Conservation (phyloP, 1,140 invertebrate genomes). For the Eurosta solidaginis region DNA sequence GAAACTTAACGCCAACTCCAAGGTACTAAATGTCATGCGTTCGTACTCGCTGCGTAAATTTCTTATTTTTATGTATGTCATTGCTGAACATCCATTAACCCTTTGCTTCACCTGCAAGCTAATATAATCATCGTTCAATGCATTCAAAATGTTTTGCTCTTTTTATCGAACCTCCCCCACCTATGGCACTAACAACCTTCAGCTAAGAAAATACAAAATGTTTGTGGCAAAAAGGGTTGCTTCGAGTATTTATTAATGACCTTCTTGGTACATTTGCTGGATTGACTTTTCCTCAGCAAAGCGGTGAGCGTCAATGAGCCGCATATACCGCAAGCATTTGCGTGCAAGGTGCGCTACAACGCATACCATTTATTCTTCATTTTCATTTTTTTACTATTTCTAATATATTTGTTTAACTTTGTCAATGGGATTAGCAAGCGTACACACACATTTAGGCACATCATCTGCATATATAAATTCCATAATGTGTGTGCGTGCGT, state of each 20-base stretch:
- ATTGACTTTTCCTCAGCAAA: neutral
- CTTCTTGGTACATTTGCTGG: neutral
- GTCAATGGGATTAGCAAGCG: neutral
- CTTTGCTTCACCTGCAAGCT: neutral
- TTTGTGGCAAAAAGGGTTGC: conserved; percentile 4
- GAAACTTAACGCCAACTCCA: too few species aligned
- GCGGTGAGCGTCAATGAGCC: neutral
- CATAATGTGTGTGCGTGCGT: too few species aligned
- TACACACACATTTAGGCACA: neutral
- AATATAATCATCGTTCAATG: neutral
- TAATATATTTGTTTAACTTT: neutral
- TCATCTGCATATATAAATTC: neutral
- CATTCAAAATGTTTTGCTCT: neutral
- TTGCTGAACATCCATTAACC: neutral
- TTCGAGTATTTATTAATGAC: neutral
- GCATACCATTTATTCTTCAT: too few species aligned
- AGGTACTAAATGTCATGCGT: too few species aligned
- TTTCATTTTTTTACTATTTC: neutral
- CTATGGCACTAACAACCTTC: neutral
- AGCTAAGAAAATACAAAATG: neutral
- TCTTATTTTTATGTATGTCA: neutral
- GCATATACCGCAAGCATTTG: neutral
- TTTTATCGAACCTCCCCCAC: neutral
- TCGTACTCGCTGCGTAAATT: neutral
- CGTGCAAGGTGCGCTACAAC: neutral